phyloP scores from a whole-genome alignment of 2,113 vertebrate species.

The Brachionichthys hirsutus region DNA sequence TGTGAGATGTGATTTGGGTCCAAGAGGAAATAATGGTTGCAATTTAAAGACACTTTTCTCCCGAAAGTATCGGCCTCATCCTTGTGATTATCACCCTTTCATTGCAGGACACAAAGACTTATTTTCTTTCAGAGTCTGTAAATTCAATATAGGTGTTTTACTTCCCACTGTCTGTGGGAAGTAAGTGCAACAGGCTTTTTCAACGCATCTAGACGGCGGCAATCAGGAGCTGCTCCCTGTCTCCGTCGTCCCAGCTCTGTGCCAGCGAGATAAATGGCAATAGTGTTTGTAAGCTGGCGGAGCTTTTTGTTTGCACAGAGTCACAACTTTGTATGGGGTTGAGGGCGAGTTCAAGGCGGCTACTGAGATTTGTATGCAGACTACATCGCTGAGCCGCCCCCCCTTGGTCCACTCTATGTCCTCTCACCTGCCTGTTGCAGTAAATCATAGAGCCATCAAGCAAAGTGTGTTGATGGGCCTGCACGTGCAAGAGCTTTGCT shows the following conservation, averaged over 20 bases:
- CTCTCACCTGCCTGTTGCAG: slow-evolving; percentile 95
- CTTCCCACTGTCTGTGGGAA: slow-evolving; percentile 39
- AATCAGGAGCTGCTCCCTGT: slow-evolving; percentile 60
- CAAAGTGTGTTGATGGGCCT: slow-evolving; percentile 87
- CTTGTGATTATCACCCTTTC: slow-evolving; percentile 2
- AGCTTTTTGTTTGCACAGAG: slow-evolving; percentile 73
- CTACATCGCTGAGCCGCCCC: slow-evolving; percentile 68
- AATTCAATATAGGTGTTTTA: slow-evolving; percentile 30
- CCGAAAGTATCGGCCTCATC: too few relatives aligned
- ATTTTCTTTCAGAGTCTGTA: slow-evolving; percentile 14
- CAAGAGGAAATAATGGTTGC: neutral
- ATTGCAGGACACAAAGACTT: neutral
- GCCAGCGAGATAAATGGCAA: slow-evolving; percentile 54
- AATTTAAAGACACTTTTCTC: neutral
- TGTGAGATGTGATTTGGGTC: neutral
- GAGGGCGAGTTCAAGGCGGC: slow-evolving; percentile 47
- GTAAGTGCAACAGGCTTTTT: slow-evolving; percentile 41
- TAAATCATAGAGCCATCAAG: slow-evolving; percentile 91
- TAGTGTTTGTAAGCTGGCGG: slow-evolving; percentile 64
- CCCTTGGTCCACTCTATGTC: slow-evolving; percentile 82
- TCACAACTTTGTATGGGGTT: slow-evolving; percentile 62
- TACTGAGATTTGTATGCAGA: slow-evolving; percentile 85
- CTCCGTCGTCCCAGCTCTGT: slow-evolving; percentile 57
- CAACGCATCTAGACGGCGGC: slow-evolving; percentile 37
- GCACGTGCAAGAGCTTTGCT: slow-evolving; percentile 87